These are phyloP conservation scores for Bombus fervidus DNA, from an alignment of 1,140 invertebrate species.

Conservation along the genomic window DNA sequence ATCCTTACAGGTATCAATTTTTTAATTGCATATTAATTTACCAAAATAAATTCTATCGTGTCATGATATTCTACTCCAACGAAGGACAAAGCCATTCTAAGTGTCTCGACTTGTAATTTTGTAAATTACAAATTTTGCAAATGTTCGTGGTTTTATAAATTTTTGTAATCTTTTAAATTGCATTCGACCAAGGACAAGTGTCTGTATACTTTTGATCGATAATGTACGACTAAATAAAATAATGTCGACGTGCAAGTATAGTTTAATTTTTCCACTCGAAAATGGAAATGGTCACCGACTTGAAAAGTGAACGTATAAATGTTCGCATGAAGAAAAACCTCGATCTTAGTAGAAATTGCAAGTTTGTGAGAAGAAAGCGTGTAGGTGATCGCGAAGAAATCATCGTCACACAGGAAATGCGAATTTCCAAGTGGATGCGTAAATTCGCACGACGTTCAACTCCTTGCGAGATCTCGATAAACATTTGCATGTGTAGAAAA, in stretches of 20 bases:
- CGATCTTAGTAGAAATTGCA: not conserved
- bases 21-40: not conserved
- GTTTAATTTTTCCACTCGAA: too few relatives aligned
- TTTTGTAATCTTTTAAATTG: not conserved
- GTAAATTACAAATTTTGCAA: not conserved
- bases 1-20: not conserved
- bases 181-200: not conserved
- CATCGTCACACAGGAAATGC: not conserved
- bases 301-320: not conserved
- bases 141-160: too few relatives aligned
- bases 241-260: not conserved
- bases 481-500: not conserved
- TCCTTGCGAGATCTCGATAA: not conserved
- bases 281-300: too few relatives aligned
- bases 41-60: not conserved
- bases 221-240: not conserved
- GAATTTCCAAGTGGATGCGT: not conserved
- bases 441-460: too few relatives aligned
- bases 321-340: not conserved
- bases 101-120: not conserved
- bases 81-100: not conserved
- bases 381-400: not conserved
- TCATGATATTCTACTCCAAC: not conserved
- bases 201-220: not conserved
- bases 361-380: conserved; percentile 11